phyloP scores from a whole-genome alignment of 2,113 vertebrate species.

The Colistium nudipinnis region DNA sequence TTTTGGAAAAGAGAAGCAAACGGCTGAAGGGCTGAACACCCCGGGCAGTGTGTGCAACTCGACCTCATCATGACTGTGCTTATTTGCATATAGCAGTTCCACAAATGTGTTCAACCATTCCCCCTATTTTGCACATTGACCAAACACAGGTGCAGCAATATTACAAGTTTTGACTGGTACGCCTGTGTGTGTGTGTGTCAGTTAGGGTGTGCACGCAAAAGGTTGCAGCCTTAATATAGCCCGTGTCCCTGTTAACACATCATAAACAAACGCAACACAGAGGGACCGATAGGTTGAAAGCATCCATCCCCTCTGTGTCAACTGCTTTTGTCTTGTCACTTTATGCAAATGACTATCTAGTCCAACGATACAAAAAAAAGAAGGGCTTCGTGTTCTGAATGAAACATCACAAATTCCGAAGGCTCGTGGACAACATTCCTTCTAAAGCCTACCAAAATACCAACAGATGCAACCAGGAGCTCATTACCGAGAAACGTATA shows the following conservation, averaged over 20 bases:
- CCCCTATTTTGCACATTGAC: neutral
- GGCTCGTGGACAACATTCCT: conserved; percentile 37
- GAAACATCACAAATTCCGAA: conserved; percentile 7
- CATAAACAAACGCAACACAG: conserved; percentile 46
- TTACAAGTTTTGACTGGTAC: neutral
- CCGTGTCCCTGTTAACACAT: conserved; percentile 34
- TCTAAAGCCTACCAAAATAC: conserved; percentile 30
- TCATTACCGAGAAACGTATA: conserved; percentile 38
- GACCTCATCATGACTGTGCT: neutral
- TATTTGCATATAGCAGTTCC: neutral
- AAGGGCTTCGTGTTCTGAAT: too few species aligned
- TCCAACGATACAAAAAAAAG: too few species aligned
- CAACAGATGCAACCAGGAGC: conserved; percentile 22
- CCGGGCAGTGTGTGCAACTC: neutral
- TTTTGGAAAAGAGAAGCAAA: neutral
- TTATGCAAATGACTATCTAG: too few species aligned
- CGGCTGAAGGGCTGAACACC: neutral
- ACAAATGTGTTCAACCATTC: neutral
- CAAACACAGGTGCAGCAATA: neutral
- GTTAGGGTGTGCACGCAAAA: neutral
- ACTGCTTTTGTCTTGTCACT: too few species aligned
- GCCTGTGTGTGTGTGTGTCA: neutral
- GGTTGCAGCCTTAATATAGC: conserved; percentile 56
- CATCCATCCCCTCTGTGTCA: neutral
- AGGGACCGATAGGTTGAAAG: conserved; percentile 5